Base-by-base conservation (phyloP, 1,140 invertebrate species). In the Tribolium castaneum region DNA sequence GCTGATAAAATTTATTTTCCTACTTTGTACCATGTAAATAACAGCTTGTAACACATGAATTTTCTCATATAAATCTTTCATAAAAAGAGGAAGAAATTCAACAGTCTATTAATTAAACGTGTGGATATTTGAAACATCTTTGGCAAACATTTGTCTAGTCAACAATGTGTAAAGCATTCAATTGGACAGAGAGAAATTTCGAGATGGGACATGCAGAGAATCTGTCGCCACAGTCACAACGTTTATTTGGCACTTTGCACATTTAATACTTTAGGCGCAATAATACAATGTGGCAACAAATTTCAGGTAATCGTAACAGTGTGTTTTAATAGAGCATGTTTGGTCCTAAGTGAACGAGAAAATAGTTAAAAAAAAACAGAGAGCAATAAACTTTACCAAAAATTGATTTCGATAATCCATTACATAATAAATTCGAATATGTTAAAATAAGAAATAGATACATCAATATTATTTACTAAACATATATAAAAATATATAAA, bases 31-130 rank as follows among this genome's bases (percentile, higher is more conserved):
- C 52, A 73, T 73, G 34, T 73, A 73, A 73, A 54, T 73, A 73
- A 73, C 71, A 73, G 71, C 30, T 54, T 52, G 49, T 73, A 73
- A 73, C 52, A 73, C 71, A 73, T 54, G 14, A 51, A 72, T 73
- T 30, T 62, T 62, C 22, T 54, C 45, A 73, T 73, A 73, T 54
- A 52, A 72, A 72, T 73, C 52, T 54, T 35, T 54, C 52, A 73
- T 54, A 52, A 72, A 72, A 52, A 73, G 71, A 52, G 71, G 71
- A 73, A 73, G 71, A 73, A 73, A 54, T 73, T 73, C 71, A 73
- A 73, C 71, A 73, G 71, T 73, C 71, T 73, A 73, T 73, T 73
- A 73, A 7, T 73, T 54, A 73, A 73, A 73, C 71, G 7, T 51
- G 71, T 73, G 52, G 49, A 73, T 73, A 73, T 52, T 73, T 51